phyloP scores from a whole-genome alignment of 2,113 vertebrate species.

The Melanerpes aurifrons region DNA sequence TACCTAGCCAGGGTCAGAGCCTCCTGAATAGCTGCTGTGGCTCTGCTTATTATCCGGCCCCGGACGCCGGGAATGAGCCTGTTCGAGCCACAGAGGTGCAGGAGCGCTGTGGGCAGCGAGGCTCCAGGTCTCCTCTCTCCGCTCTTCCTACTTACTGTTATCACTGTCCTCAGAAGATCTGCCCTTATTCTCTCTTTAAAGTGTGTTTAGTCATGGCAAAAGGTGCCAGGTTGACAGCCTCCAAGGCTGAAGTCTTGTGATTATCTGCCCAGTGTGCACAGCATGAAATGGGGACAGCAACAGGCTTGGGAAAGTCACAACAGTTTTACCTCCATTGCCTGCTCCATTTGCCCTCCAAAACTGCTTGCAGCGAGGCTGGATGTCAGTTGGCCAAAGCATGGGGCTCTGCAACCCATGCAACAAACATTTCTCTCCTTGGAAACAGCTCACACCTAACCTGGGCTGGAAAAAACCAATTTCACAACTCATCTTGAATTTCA shows the following conservation, averaged over 20 bases:
- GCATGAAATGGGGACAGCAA: background rate
- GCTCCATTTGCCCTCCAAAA: background rate
- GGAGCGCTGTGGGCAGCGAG: background rate
- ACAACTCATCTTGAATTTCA: background rate
- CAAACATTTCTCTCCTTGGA: background rate
- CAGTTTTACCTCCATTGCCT: background rate
- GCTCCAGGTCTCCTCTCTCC: background rate
- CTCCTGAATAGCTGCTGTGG: conserved; percentile 53
- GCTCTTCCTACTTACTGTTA: background rate
- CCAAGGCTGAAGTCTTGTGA: background rate
- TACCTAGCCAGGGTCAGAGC: conserved; percentile 72
- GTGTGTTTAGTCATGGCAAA: background rate
- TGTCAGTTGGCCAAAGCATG: fast-evolving
- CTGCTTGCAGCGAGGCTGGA: background rate
- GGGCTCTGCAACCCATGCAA: background rate
- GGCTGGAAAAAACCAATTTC: background rate
- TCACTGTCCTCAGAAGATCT: conserved; percentile 14
- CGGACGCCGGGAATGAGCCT: conserved; percentile 40
- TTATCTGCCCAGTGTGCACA: background rate
- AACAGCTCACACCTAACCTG: background rate
- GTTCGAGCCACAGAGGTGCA: background rate
- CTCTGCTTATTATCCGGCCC: conserved; percentile 61
- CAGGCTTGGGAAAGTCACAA: background rate
- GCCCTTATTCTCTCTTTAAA: background rate
- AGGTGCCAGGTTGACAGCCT: background rate